Evolutionary conservation across 2,797 vertebrate genomes (phyloP).

Genomic region (Macrochelys suwanniensis): DNA sequence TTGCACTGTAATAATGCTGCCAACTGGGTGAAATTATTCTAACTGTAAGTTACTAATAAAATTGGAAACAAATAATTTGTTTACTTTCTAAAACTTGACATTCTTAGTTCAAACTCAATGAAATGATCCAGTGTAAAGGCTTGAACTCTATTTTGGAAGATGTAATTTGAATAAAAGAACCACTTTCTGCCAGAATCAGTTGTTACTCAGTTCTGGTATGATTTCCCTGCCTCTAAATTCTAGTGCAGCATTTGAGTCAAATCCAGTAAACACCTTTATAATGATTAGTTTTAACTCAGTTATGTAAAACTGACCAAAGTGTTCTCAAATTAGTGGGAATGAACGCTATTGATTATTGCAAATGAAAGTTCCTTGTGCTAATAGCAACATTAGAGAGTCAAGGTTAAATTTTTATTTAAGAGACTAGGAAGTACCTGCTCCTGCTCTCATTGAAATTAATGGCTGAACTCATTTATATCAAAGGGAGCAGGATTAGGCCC

Average conservation of each 20-base stretch:
- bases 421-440: neutral
- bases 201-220: neutral
- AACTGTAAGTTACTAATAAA: neutral
- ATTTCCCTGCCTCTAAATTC: neutral
- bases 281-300: neutral
- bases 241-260: neutral
- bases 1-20: neutral
- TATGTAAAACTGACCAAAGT: neutral
- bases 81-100: neutral
- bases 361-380: neutral
- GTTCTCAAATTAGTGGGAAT: neutral
- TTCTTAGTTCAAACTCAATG: neutral
- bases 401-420: slow-evolving; percentile 14
- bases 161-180: neutral
- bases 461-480: slow-evolving; percentile 19
- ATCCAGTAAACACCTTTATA: neutral
- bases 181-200: neutral
- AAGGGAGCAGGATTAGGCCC: slow-evolving; percentile 35
- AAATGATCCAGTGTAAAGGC: neutral
- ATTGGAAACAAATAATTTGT: slow-evolving; percentile 6
- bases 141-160: neutral
- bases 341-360: neutral
- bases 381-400: neutral
- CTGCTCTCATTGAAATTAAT: slow-evolving; percentile 23
- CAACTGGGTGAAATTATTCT: neutral